phyloP scores from a whole-genome alignment of 2,888 invertebrate genomes.

The Aporophyla nigra region DNA sequence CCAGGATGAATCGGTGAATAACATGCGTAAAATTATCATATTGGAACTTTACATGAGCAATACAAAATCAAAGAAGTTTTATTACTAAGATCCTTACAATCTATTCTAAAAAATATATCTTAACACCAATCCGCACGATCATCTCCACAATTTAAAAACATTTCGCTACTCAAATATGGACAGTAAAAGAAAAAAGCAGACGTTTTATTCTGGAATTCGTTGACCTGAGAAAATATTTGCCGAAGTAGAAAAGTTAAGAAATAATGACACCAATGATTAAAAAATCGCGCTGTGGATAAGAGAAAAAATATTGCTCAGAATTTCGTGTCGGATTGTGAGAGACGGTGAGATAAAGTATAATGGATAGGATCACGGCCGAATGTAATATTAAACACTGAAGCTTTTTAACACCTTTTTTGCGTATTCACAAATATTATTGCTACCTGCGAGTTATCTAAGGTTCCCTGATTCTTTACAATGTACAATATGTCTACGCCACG shows the following conservation, averaged over 20 bases:
- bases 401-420: constrained; percentile 25
- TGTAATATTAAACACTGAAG: constrained; percentile 38
- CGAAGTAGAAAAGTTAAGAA: constrained; percentile 51
- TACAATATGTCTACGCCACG: neutral
- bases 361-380: constrained; percentile 22
- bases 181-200: neutral
- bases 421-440: constrained; percentile 20
- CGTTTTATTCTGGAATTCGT: constrained; percentile 31
- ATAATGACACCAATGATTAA: constrained; percentile 60
- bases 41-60: neutral
- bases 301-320: constrained; percentile 40
- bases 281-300: constrained; percentile 43
- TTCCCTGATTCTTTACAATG: too few species aligned
- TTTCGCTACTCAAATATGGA: constrained; percentile 11
- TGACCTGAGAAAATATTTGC: constrained; percentile 50
- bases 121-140: neutral
- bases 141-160: constrained; percentile 17
- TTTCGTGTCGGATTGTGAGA: constrained; percentile 29
- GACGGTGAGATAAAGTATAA: constrained; percentile 35
- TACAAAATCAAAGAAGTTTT: neutral
- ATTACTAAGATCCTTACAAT: neutral
- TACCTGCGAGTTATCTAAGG: neutral
- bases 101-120: neutral
- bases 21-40: neutral
- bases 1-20: neutral